Conservation (phyloP, 2,888 invertebrate genomes). For the Diachrysia chrysitis region DNA sequence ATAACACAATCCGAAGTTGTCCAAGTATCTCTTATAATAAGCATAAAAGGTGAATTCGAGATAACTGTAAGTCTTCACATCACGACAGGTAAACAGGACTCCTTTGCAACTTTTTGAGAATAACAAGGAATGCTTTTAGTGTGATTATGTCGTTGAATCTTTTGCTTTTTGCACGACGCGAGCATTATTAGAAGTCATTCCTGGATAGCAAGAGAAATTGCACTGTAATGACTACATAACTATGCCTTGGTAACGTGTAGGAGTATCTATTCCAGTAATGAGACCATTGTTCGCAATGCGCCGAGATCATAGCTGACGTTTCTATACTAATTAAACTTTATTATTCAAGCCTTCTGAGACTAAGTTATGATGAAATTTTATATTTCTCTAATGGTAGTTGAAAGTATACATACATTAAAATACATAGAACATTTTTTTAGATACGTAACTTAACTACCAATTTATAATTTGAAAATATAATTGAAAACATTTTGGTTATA, state of each 20-base stretch:
- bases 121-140: conserved; percentile 81
- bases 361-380: conserved; percentile 25
- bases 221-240: conserved; percentile 68
- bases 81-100: conserved; percentile 59
- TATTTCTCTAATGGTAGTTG: conserved; percentile 9
- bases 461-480: too few species aligned
- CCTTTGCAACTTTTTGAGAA: conserved; percentile 58
- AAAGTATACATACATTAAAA: conserved; percentile 22
- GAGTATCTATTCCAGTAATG: conserved; percentile 65
- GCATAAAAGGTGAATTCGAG: conserved; percentile 22
- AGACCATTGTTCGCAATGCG: conserved; percentile 61
- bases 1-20: background rate
- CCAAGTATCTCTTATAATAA: conserved; percentile 12
- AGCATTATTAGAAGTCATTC: conserved; percentile 79
- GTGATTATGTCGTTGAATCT: conserved; percentile 82
- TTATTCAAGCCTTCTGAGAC: conserved; percentile 23
- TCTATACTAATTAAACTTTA: conserved; percentile 57
- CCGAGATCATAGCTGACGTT: conserved; percentile 45
- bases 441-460: too few species aligned
- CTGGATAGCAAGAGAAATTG: conserved; percentile 66
- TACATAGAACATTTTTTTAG: background rate
- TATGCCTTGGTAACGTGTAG: conserved; percentile 38
- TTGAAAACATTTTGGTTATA: too few species aligned
- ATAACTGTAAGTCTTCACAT: conserved; percentile 19
- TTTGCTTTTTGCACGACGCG: conserved; percentile 71